Evolutionary conservation across 2,888 invertebrate species (phyloP).

Genomic region (Ophion costatus): DNA sequence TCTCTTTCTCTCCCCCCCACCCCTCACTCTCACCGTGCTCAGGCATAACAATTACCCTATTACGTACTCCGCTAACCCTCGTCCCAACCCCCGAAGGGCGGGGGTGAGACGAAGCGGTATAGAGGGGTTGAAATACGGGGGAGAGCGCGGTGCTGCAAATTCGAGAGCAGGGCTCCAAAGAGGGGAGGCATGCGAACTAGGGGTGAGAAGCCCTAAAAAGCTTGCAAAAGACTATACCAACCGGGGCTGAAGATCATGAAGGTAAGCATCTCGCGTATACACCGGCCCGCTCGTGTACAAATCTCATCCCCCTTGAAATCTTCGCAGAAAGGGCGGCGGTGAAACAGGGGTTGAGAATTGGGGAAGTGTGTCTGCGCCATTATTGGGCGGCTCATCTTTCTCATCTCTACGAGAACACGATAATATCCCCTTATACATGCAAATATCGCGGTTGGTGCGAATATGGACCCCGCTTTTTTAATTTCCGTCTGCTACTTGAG

Average conservation of each 20-base stretch:
- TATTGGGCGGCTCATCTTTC: slow-evolving; percentile 53
- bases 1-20: no score
- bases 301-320: slow-evolving; percentile 10
- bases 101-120: slow-evolving; percentile 8
- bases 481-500: not conserved
- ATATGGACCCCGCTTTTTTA: not conserved
- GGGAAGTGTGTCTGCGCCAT: slow-evolving; percentile 57
- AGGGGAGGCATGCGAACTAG: slow-evolving; percentile 12
- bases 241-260: slow-evolving; percentile 38
- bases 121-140: slow-evolving; percentile 21
- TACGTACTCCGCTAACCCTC: slow-evolving; percentile 69
- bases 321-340: slow-evolving; percentile 8
- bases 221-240: slow-evolving; percentile 29
- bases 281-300: not conserved
- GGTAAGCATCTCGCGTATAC: slow-evolving; percentile 41
- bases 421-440: slow-evolving; percentile 43
- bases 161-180: not conserved
- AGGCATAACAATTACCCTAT: slow-evolving; percentile 83
- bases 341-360: slow-evolving; percentile 24
- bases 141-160: not conserved
- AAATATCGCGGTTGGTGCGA: not conserved
- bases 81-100: not conserved
- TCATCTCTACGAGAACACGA: slow-evolving; percentile 55
- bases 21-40: slow-evolving; percentile 75
- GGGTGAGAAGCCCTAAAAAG: slow-evolving; percentile 28